Base-by-base conservation (phyloP, 2,888 invertebrate species). In the Sabellastarte sp. region DNA sequence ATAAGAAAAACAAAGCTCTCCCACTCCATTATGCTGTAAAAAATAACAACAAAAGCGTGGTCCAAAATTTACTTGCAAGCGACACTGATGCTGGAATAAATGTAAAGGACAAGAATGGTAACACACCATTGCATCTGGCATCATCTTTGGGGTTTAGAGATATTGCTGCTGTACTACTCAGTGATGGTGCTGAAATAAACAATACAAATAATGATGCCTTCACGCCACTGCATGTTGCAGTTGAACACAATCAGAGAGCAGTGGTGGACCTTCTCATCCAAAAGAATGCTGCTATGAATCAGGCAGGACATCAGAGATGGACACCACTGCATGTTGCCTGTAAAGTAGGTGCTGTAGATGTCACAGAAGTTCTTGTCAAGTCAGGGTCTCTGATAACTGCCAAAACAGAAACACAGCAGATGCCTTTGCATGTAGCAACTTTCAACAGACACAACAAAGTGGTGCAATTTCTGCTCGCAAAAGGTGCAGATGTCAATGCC, bases 161-260 rank as follows among this genome's bases (percentile, higher is more conserved):
- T 15, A 41, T 41, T 20, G 10, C 10, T 41, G 41, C 41, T 10
- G 10, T 41, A 15, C 89, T 99, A 73, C 88, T 99, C 70, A 97
- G 95, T 87, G 99, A 98, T 87, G 98, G 98, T 68, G 97, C 97
- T 32, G 95, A 97, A 85, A 94, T 98, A 91, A 96, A 99, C 87
- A 91, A 93, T 50, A 90, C 93, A 78, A 99, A 98, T 86, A 94
- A 95, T 50, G 93, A 93, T 61, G 99, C 98, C 72, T 99, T 99
- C 86, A 99, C 98, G 63, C 95, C 99, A 56, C 88, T 99, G 69
- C 99, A 99, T 87, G 95, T 99, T 67, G 97, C 97, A 87, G 97
- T 97, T 61, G 95, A 97, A 76, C 96, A 98, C 87, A 95, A 94
- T 82, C 95, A 96, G 86, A 41, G 20, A 20, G 10, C 20, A 15